Evolutionary conservation across 2,113 vertebrate species (phyloP).

Genomic region (Indicator indicator): DNA sequence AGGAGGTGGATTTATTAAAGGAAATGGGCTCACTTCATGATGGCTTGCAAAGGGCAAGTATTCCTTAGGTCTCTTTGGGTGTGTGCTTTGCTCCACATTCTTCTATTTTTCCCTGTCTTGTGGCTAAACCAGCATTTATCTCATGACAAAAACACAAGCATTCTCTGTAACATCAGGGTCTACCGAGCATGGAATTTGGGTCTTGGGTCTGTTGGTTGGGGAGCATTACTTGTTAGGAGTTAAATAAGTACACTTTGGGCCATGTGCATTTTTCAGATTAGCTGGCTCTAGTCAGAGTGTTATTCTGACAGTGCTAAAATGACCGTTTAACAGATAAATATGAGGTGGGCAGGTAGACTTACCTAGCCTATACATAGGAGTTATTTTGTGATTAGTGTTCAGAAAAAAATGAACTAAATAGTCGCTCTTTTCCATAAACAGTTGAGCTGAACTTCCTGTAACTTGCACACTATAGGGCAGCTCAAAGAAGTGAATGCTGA

Average conservation of each 20-base stretch:
- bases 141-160: rapidly evolving
- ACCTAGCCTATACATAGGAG: neutral
- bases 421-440: neutral
- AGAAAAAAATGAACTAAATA: neutral
- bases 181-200: neutral
- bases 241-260: neutral
- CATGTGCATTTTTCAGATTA: neutral
- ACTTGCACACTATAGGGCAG: neutral
- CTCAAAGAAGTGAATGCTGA: neutral
- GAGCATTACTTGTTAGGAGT: neutral
- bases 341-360: neutral
- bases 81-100: neutral
- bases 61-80: neutral
- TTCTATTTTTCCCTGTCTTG: neutral
- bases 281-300: neutral
- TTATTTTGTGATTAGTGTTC: neutral
- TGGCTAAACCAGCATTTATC: neutral
- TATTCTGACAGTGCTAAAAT: neutral
- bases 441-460: neutral
- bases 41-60: neutral
- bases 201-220: neutral
- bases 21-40: neutral
- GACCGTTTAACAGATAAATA: neutral
- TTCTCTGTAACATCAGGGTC: neutral
- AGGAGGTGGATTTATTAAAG: neutral